Evolutionary conservation across 2,797 vertebrate species (phyloP).

Genomic region (Bucorvus abyssinicus): DNA sequence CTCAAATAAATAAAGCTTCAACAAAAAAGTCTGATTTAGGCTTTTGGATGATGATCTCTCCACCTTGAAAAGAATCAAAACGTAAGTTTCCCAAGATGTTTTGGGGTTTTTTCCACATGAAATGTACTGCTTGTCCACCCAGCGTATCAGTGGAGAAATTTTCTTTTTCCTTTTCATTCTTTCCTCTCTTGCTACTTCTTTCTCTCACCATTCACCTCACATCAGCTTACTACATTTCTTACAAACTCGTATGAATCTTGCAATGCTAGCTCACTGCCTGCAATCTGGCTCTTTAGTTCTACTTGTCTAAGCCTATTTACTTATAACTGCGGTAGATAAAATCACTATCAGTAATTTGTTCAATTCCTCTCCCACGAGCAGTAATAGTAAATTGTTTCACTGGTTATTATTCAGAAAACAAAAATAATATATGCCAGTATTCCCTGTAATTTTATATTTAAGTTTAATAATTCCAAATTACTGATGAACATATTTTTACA

Average conservation of each 20-base stretch:
- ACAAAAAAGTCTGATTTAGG: background rate
- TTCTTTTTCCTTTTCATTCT: background rate
- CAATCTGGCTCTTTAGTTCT: background rate
- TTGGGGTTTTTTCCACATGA: background rate
- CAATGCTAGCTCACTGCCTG: background rate
- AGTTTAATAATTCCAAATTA: background rate
- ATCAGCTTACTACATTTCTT: background rate
- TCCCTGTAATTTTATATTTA: background rate
- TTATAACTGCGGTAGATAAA: background rate
- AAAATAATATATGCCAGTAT: background rate
- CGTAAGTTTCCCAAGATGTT: background rate
- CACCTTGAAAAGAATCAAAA: background rate
- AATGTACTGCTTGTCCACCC: background rate
- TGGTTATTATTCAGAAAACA: background rate
- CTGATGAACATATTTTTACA: background rate
- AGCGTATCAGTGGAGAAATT: background rate
- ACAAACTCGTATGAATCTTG: background rate
- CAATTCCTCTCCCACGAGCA: background rate
- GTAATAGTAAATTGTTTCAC: background rate
- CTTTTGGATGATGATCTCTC: background rate
- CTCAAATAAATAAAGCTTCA: background rate
- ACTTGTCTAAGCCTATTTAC: background rate
- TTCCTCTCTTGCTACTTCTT: background rate
- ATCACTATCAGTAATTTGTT: background rate
- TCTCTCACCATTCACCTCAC: background rate